Base-by-base conservation (phyloP, 2,113 vertebrate species). In the Delphinapterus leucas region DNA sequence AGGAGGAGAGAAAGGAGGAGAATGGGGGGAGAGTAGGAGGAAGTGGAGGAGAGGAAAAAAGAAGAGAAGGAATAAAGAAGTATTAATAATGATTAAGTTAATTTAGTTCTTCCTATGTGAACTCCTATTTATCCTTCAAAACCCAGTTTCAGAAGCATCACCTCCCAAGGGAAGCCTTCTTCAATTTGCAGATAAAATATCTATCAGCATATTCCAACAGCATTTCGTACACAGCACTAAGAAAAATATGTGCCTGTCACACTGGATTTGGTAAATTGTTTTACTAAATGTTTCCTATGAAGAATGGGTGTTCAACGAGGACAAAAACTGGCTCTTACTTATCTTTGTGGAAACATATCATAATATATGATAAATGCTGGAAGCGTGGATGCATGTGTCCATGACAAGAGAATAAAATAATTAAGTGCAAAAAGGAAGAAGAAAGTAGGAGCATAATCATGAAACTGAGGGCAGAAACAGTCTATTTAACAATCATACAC, bases 111-210 rank as follows among this genome's bases (percentile, higher is more conserved):
- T 80, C n/a, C 60, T 68, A 11, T 2, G 53, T 12, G 20, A 91
- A 96, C 81, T 79, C 96, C 67, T 96, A 83, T 33, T 25, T 28
- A 82, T 31, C 26, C 76, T 49, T 95, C 93, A 88, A 93, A 94
- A 89, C 55, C 38, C 83, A 49, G 13, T 49, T 93, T 88, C 70
- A 12, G 79, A 93, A 86, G 53, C 21, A 82, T 63, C n/a, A 68
- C 26, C 8, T 94, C 67, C n/a, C 25, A 55, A 6, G 10, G 15
- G 23, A 87, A 85, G 8, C 4, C 33, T 31, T 82, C 60, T 55
- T 85, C 60, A 58, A 44, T 38, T 17, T 74, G 23, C 6, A 80
- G 13, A 41, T 12, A 85, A 87, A 73, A 92, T 14, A 61, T 18
- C 74, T 18, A 47, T 58, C 25, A 38, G 31, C 23, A 55, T 28